These are phyloP conservation scores for Zenarchopterus dispar DNA, from an alignment of 2,797 vertebrate genomes.

Conservation along the genomic window DNA sequence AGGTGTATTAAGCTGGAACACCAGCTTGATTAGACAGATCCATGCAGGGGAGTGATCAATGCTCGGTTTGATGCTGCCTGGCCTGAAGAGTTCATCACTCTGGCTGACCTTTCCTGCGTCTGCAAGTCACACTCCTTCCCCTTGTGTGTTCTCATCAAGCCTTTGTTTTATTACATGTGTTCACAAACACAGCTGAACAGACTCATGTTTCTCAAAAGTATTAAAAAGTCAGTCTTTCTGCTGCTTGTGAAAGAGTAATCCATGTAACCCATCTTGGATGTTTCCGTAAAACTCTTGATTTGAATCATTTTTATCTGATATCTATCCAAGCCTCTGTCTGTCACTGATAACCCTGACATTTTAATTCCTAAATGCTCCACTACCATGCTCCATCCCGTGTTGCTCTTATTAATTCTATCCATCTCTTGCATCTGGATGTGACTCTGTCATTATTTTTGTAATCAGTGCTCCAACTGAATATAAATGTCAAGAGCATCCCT, in stretches of 20 bases:
- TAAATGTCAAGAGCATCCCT: constrained; percentile 66
- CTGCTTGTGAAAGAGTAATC: not conserved
- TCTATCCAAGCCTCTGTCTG: constrained; percentile 38
- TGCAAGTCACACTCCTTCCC: constrained; percentile 26
- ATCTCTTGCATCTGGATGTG: constrained; percentile 34
- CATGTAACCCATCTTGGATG: not conserved
- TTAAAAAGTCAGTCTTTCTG: not conserved
- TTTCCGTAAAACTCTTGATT: constrained; percentile 29
- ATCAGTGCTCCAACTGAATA: constrained; percentile 50
- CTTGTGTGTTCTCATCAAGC: constrained; percentile 55
- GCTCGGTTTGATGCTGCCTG: constrained; percentile 58
- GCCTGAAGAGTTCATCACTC: constrained; percentile 76
- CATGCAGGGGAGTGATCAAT: constrained; percentile 68
- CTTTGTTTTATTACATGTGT: constrained; percentile 43
- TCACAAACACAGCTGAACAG: constrained; percentile 24
- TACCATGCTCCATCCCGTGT: constrained; percentile 9
- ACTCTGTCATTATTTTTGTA: constrained; percentile 53
- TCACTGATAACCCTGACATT: constrained; percentile 47
- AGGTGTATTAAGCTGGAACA: constrained; percentile 63
- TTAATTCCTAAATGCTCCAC: constrained; percentile 22
- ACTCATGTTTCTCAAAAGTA: constrained; percentile 8
- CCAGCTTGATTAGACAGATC: constrained; percentile 74
- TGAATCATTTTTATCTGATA: constrained; percentile 49
- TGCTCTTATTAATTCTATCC: constrained; percentile 49
- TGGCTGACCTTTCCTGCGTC: constrained; percentile 61